phyloP scores from a whole-genome alignment of 1,140 invertebrate species.

The Diabrotica undecimpunctata region DNA sequence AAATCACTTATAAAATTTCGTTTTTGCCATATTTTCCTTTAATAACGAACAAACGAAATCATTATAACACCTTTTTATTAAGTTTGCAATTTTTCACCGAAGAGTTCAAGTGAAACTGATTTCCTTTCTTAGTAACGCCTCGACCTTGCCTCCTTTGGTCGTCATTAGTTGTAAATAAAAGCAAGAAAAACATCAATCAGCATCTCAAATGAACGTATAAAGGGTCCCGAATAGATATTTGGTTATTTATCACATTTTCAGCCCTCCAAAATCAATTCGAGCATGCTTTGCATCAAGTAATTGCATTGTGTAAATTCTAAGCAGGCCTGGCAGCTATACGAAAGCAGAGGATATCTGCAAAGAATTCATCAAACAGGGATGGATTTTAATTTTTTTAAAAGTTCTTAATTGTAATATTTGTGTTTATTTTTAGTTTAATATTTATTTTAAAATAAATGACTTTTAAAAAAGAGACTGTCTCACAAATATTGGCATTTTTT shows the following conservation, averaged over 20 bases:
- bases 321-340: not conserved
- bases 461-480: no score
- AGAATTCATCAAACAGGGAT: not conserved
- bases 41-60: no score
- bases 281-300: constrained; percentile 10
- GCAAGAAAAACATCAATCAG: constrained; percentile 8
- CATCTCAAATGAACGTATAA: constrained; percentile 6
- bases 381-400: not conserved
- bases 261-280: not conserved
- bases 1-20: no score
- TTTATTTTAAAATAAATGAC: no score
- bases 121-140: not conserved
- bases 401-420: no score
- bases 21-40: no score
- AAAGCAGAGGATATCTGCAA: not conserved
- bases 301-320: constrained; percentile 7
- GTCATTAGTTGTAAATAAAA: constrained; percentile 3
- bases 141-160: not conserved
- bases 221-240: constrained; percentile 5
- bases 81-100: no score
- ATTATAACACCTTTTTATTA: no score
- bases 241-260: constrained; percentile 5
- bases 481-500: no score
- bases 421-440: no score
- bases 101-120: no score